These are phyloP conservation scores for Cyphotilapia sp. DNA, from an alignment of 2,113 vertebrate species.

Conservation along the genomic window DNA sequence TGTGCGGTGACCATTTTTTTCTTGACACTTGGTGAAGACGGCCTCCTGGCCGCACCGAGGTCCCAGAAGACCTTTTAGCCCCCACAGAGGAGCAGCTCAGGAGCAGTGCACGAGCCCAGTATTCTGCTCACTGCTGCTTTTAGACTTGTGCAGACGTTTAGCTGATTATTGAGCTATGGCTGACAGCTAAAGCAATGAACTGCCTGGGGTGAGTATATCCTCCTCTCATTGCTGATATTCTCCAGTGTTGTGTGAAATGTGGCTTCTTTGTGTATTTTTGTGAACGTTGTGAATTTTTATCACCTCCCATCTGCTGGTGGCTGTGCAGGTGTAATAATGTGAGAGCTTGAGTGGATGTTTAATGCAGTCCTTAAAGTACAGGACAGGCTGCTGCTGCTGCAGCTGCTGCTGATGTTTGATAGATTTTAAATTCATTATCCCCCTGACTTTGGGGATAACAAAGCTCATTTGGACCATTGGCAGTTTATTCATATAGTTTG, in stretches of 20 bases:
- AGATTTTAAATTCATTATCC: neutral
- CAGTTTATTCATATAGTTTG: neutral
- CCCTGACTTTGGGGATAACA: neutral
- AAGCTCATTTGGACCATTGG: neutral
- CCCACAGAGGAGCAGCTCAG: neutral
- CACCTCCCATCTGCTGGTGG: neutral
- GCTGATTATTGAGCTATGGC: slow-evolving; percentile 41
- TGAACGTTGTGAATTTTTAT: neutral
- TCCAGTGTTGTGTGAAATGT: neutral
- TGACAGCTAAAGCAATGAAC: slow-evolving; percentile 73
- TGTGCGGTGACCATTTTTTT: slow-evolving; percentile 56
- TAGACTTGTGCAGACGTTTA: neutral
- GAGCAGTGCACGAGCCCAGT: neutral
- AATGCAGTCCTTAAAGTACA: neutral
- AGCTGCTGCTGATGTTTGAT: neutral
- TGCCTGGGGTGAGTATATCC: slow-evolving; percentile 80
- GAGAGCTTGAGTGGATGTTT: neutral
- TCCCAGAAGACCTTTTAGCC: neutral
- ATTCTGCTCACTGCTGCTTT: neutral
- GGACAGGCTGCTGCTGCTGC: neutral
- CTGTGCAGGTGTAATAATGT: neutral
- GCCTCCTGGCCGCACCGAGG: slow-evolving; percentile 42
- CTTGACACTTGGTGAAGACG: slow-evolving; percentile 62
- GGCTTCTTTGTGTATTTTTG: neutral
- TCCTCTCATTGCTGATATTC: neutral